Conservation (phyloP, 2,888 invertebrate species). For the Brachypalpus laphriformis region DNA sequence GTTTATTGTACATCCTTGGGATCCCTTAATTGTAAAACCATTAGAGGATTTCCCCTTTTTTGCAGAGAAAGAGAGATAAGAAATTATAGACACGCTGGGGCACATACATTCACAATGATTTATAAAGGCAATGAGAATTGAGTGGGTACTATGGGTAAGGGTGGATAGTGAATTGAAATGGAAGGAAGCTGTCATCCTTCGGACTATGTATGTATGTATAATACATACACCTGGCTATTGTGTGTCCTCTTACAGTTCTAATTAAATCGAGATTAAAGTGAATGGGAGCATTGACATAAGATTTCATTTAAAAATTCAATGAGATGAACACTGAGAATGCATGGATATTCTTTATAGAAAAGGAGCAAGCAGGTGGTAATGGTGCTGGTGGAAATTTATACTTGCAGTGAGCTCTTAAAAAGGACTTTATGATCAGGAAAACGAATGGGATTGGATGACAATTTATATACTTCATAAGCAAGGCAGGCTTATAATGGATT, state of each 20-base stretch:
- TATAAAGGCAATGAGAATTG: conserved; percentile 60
- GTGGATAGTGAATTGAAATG: conserved; percentile 21
- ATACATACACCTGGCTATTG: conserved; percentile 44
- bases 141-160: conserved; percentile 11
- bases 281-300: conserved; percentile 69
- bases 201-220: background rate
- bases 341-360: too few relatives aligned
- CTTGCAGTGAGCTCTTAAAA: too few relatives aligned
- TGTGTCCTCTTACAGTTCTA: conserved; percentile 64
- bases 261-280: conserved; percentile 70
- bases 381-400: too few relatives aligned
- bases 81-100: conserved; percentile 61
- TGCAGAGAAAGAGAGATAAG: conserved; percentile 21
- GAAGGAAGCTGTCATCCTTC: conserved; percentile 46
- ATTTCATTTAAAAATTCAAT: conserved; percentile 58
- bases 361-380: too few relatives aligned
- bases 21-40: conserved; percentile 69
- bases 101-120: conserved; percentile 52
- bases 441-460: too few relatives aligned
- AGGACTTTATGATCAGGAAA: too few relatives aligned
- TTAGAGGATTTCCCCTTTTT: conserved; percentile 49
- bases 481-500: too few relatives aligned
- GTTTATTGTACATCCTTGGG: conserved; percentile 70
- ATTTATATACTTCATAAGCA: too few relatives aligned
- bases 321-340: conserved; percentile 21